Evolutionary conservation across 2,888 invertebrate genomes (phyloP), one percentile per base, ranked within the genome.

Genomic region (Ptilodon capucinus): DNA sequence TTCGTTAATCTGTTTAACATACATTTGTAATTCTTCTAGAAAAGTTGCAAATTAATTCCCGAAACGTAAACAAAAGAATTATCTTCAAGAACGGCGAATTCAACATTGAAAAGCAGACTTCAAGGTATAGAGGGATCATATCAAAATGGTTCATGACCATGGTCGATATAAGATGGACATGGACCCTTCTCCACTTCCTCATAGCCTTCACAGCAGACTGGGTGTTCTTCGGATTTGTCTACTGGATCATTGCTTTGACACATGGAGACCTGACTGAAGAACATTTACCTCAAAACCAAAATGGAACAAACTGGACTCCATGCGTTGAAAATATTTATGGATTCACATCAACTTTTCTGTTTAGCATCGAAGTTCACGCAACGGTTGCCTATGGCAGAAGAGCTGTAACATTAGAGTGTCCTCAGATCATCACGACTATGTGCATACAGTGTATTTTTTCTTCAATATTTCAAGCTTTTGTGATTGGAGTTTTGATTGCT

Each of bases 361-460:
- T 98, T 91, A 98, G 97, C 63, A 94, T 99, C 54, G 99, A 99
- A 91, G 97, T 98, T 0, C 98, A 99, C 76, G 98, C 98, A 71
- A 98, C 98, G 0, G 97, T 98, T 48, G 99, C 92, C 73, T 97
- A 97, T 78, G 97, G 97, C 9, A 94, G 93, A 43, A 93, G 97
- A 46, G 92, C 95, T 43, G 97, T 97, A 0, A 98, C 98, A 0
- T 95, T 97, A 60, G 96, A 98, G 81, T 99, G 99, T 74, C 97
- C 98, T 0, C 96, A 97, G 76, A 97, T 98, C 1, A 96, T 99
- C 44, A 95, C 98, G 65, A 94, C 98, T 51, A 97, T 99, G 96
- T 98, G 98, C 81, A 91, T 98, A 47, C 99, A 99, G 87, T 98
- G 97, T 61, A 97, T 99, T 61, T 94, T 95, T 46, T 98, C 98